Evolutionary conservation across 1,140 invertebrate species (phyloP).

Genomic region (Dryas iulia): DNA sequence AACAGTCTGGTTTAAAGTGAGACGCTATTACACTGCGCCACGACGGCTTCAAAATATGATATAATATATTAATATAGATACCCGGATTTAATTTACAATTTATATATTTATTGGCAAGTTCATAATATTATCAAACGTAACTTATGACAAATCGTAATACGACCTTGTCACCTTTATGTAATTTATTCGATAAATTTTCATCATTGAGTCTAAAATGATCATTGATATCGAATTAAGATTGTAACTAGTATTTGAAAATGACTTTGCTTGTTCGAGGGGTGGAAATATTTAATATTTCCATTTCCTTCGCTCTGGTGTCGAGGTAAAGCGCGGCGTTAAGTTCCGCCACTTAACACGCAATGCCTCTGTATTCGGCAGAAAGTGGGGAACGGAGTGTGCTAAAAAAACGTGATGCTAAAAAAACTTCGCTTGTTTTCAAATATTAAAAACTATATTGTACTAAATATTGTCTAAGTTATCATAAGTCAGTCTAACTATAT

Average conservation of each 20-base stretch:
- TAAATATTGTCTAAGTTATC: too few relatives aligned
- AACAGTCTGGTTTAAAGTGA: too few relatives aligned
- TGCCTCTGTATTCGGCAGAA: too few relatives aligned
- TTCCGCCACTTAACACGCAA: too few relatives aligned
- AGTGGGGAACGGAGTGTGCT: too few relatives aligned
- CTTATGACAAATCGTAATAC: slow-evolving; percentile 4
- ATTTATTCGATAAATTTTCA: slow-evolving; percentile 11
- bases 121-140: not conserved
- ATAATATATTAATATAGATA: not conserved
- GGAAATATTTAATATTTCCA: not conserved
- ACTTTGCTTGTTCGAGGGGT: not conserved
- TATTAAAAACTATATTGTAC: too few relatives aligned
- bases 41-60: not conserved
- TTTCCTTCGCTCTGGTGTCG: too few relatives aligned
- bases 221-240: slow-evolving; percentile 6
- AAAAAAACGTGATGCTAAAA: not conserved
- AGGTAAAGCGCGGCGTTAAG: too few relatives aligned
- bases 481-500: too few relatives aligned
- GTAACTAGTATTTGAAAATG: not conserved
- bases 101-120: not conserved
- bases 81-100: not conserved
- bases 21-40: too few relatives aligned
- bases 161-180: slow-evolving; percentile 22
- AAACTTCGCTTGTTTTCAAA: too few relatives aligned
- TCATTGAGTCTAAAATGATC: slow-evolving; percentile 1